A percentile compares a stretch with the other conserved stretches of the same genome.
phyloP scores from a whole-genome alignment of 1,140 invertebrate genomes.

The Papilio aristodemus region DNA sequence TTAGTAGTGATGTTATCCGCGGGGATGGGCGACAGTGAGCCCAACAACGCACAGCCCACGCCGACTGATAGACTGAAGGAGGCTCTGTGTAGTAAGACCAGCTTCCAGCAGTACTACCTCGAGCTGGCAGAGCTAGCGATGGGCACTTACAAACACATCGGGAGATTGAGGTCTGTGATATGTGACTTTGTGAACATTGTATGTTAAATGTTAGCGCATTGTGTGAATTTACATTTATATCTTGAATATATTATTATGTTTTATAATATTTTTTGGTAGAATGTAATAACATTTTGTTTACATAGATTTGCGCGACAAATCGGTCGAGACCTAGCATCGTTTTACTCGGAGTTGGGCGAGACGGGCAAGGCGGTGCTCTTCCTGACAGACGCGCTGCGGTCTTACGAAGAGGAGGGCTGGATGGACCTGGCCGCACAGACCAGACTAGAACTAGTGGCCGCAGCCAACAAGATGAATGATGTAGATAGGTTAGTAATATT shows the following conservation, averaged over 20 bases:
- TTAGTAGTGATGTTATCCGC: constrained; percentile 93
- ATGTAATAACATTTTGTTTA: constrained; percentile 17
- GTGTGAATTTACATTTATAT: neutral
- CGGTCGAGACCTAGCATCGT: constrained; percentile 92
- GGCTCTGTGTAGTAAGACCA: constrained; percentile 93
- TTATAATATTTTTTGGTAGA: too few relatives aligned
- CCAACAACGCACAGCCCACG: constrained; percentile 79
- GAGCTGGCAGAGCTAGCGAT: constrained; percentile 97
- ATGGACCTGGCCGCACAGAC: constrained; percentile 89
- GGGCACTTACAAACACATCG: constrained; percentile 98
- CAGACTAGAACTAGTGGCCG: constrained; percentile 90
- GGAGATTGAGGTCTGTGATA: constrained; percentile 81
- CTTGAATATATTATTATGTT: constrained; percentile 29
- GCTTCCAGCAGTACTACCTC: constrained; percentile 94
- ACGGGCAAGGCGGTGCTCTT: constrained; percentile 94
- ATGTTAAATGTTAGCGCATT: too few relatives aligned
- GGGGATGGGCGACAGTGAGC: constrained; percentile 89
- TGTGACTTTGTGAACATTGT: neutral
- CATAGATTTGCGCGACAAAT: constrained; percentile 87
- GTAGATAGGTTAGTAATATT: constrained; percentile 73
- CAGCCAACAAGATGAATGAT: constrained; percentile 90
- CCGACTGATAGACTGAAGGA: constrained; percentile 94
- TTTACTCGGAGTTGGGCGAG: constrained; percentile 93
- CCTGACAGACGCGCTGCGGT: constrained; percentile 91
- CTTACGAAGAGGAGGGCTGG: constrained; percentile 94